Conservation (phyloP, 1,140 invertebrate genomes). For the Coenobita brevimanus region DNA sequence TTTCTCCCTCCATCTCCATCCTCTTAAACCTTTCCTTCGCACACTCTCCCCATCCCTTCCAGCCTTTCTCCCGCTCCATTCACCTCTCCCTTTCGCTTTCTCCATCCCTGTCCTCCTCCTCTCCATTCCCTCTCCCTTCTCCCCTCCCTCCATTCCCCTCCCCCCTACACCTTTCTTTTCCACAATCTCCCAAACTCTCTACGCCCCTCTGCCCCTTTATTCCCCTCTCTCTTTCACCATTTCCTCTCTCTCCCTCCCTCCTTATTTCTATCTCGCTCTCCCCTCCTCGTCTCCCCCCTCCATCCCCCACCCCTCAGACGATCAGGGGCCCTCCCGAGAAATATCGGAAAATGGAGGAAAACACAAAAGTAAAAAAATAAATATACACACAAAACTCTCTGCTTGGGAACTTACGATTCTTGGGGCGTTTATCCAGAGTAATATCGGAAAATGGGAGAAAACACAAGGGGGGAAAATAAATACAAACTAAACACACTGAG, state of each 20-base stretch:
- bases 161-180: background rate
- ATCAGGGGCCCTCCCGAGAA: no score
- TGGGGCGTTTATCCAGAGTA: no score
- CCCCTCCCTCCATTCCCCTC: background rate
- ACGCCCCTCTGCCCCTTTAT: background rate
- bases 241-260: background rate
- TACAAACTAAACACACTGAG: no score
- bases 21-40: background rate
- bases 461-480: no score
- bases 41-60: background rate
- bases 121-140: no score
- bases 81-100: background rate
- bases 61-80: background rate
- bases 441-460: no score
- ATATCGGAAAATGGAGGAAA: no score
- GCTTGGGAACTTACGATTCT: no score
- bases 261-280: no score
- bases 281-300: background rate
- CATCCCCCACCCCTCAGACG: no score
- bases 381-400: no score
- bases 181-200: background rate
- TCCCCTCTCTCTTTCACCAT: background rate
- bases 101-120: background rate
- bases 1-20: background rate
- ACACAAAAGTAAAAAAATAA: no score